Conservation (phyloP, 2,888 invertebrate species). For the Zaprionus lineosus region DNA sequence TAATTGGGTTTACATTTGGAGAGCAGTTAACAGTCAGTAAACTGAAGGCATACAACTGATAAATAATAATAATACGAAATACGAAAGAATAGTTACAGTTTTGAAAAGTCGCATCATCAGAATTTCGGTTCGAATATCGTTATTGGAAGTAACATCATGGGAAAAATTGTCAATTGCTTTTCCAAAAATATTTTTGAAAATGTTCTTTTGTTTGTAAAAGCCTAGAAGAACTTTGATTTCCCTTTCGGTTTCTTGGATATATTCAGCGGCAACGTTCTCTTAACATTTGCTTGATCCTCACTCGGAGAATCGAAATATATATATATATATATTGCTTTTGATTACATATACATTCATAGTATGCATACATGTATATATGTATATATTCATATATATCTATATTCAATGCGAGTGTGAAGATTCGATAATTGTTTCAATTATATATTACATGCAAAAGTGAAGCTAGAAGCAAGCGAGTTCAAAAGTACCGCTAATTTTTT, state of each 20-base stretch:
- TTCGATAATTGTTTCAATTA: slow-evolving; percentile 42
- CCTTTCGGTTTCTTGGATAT: slow-evolving; percentile 70
- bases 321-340: neutral
- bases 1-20: slow-evolving; percentile 45
- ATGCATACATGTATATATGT: no score
- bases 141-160: slow-evolving; percentile 46
- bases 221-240: slow-evolving; percentile 81
- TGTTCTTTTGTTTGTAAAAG: slow-evolving; percentile 83
- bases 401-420: slow-evolving; percentile 57
- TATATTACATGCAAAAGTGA: slow-evolving; percentile 72
- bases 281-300: slow-evolving; percentile 11
- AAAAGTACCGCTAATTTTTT: slow-evolving; percentile 33
- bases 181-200: slow-evolving; percentile 63
- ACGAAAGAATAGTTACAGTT: slow-evolving; percentile 44
- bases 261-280: slow-evolving; percentile 76
- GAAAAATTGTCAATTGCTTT: slow-evolving; percentile 48
- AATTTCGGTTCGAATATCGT: slow-evolving; percentile 54
- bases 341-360: no score
- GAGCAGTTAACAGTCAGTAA: slow-evolving; percentile 51
- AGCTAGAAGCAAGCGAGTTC: slow-evolving; percentile 73
- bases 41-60: slow-evolving; percentile 61
- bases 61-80: slow-evolving; percentile 58
- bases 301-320: slow-evolving; percentile 38
- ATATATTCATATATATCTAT: no score
- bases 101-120: slow-evolving; percentile 39